phyloP scores from a whole-genome alignment of 1,140 invertebrate species.

The Euura saliciscinereae region DNA sequence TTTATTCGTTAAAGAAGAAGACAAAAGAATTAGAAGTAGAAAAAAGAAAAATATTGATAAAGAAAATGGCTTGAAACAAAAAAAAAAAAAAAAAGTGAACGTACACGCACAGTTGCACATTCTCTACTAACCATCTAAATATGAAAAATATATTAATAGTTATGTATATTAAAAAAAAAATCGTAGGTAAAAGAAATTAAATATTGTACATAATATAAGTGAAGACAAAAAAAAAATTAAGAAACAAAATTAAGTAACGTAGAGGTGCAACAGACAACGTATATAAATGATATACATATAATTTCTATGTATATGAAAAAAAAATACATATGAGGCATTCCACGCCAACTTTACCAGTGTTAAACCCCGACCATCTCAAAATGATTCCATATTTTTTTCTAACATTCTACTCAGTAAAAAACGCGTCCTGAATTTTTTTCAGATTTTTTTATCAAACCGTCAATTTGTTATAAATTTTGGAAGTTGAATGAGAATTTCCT shows the following conservation, averaged over 20 bases:
- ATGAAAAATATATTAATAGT: slow-evolving; percentile 33
- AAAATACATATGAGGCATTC: slow-evolving; percentile 1
- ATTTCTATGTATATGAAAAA: slow-evolving; percentile 32
- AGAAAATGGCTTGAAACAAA: not conserved
- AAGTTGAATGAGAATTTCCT: too few relatives aligned
- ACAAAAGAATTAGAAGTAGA: not conserved
- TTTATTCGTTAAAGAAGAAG: too few relatives aligned
- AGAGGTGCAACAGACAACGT: slow-evolving; percentile 15
- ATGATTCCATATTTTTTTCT: too few relatives aligned
- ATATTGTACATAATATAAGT: slow-evolving; percentile 36
- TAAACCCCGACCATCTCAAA: too few relatives aligned
- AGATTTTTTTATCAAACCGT: too few relatives aligned
- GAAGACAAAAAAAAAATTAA: slow-evolving; percentile 11
- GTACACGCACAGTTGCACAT: slow-evolving; percentile 36
- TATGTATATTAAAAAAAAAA: slow-evolving; percentile 18
- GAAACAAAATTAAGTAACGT: not conserved
- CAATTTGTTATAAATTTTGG: too few relatives aligned
- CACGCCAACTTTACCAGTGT: too few relatives aligned
- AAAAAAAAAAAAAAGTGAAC: not conserved
- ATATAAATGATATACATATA: slow-evolving; percentile 5
- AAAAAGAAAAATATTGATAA: not conserved
- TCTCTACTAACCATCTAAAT: slow-evolving; percentile 23
- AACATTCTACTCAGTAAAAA: too few relatives aligned
- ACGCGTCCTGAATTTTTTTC: too few relatives aligned
- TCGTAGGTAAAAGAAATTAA: slow-evolving; percentile 15